Base-by-base conservation (phyloP, 2,888 invertebrate genomes). In the Girardia tigrina region DNA sequence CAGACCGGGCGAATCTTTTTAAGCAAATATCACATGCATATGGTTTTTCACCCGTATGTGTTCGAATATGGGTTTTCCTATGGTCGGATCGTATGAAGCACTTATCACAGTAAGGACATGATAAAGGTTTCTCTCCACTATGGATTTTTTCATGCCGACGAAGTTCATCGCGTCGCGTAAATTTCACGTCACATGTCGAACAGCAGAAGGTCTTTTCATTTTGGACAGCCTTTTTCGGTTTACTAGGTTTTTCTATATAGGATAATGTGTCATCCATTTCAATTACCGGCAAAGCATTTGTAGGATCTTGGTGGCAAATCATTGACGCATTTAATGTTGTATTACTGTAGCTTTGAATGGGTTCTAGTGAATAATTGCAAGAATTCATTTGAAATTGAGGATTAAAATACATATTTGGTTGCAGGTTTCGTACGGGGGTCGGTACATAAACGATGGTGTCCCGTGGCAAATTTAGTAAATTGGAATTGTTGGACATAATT, bases 171-270 rank as follows among this genome's bases (percentile, higher is more conserved):
- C 56, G 4, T n/a, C 56, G n/a, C n/a, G 56, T 56, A n/a, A 56
- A 56, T 56, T 56, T 56, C 23, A 56, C 56, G n/a, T 56, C 56
- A 56, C 56, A 56, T 23, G 56, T 56, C n/a, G 56, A 56, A n/a
- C 56, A 56, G 23, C 56, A 56, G 23, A 56, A 56, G n/a, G 56
- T 56, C n/a, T 56, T 56, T 16, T 56, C 56, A 2, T n/a, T 56
- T 56, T 56, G 56, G 6, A 56, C 56, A 56, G 23, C 8, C 23
- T 56, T 56, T 56, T 56, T 56, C 23, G 56, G 56, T 56, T 56
- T 56, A 8, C n/a, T n/a, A 4, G 56, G 56, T 56, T 56, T 56
- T 12, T 56, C 56, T 6, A 4, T 16, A 23, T 20, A 12, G 4
- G 4, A 8, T n/a, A 23, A 56, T 56, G n/a, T n/a, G 6, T 56